A percentile compares a stretch with the other conserved stretches of the same genome.
phyloP scores from a whole-genome alignment of 1,140 invertebrate genomes.

The Nomia melanderi region DNA sequence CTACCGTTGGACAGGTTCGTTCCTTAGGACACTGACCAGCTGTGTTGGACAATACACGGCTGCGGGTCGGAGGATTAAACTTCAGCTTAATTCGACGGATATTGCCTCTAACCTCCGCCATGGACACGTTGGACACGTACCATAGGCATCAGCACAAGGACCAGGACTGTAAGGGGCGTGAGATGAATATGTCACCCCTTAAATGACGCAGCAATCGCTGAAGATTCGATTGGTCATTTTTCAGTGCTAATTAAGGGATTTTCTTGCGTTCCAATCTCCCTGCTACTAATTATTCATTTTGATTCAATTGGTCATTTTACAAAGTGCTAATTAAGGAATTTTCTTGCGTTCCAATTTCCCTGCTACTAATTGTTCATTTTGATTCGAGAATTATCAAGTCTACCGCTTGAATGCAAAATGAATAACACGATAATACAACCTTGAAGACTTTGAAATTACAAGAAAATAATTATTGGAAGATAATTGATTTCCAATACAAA shows the following conservation, averaged over 20 bases:
- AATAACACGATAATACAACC: too few relatives aligned
- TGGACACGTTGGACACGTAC: conserved; percentile 25
- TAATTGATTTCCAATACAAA: too few relatives aligned
- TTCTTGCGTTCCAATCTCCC: too few relatives aligned
- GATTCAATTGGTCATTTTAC: too few relatives aligned
- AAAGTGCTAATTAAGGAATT: too few relatives aligned
- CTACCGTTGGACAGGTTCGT: conserved; percentile 49
- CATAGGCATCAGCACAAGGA: not conserved
- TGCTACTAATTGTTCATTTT: too few relatives aligned
- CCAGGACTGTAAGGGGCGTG: not conserved
- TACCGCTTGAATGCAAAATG: too few relatives aligned
- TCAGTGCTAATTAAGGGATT: not conserved
- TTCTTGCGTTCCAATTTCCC: too few relatives aligned
- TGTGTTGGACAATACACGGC: conserved; percentile 71
- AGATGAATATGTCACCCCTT: not conserved
- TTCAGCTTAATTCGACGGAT: conserved; percentile 55
- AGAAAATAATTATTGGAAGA: too few relatives aligned
- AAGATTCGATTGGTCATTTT: not conserved
- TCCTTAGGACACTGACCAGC: conserved; percentile 68
- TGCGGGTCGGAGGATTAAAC: conserved; percentile 65
- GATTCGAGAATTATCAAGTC: too few relatives aligned
- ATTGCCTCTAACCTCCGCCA: conserved; percentile 43
- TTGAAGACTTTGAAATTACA: too few relatives aligned
- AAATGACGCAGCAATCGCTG: not conserved
- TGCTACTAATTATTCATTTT: too few relatives aligned